Percentiles rank a stretch among this genome's conserved stretches.
Conservation (phyloP, 2,888 invertebrate species). For the Calameuta idolon region DNA sequence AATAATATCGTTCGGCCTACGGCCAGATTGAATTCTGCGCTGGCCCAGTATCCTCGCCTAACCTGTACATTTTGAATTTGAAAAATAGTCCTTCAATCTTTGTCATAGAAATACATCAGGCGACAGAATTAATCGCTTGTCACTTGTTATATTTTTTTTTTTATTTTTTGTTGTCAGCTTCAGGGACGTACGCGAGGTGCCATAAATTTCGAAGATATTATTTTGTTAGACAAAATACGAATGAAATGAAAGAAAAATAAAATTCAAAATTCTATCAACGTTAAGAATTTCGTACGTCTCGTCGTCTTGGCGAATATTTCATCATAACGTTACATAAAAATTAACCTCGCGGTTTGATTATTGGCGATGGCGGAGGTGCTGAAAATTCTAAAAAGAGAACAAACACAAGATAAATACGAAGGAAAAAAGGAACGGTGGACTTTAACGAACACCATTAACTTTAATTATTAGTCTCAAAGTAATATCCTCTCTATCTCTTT, state of each 20-base stretch:
- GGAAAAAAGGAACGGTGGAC: neutral
- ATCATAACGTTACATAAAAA: neutral
- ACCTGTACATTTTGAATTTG: neutral
- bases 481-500: neutral
- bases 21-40: neutral
- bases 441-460: neutral
- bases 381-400: neutral
- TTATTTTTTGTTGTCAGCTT: neutral
- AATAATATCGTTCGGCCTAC: neutral
- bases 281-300: neutral
- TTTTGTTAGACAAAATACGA: neutral
- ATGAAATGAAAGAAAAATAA: neutral
- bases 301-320: neutral
- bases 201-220: neutral
- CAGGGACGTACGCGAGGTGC: neutral
- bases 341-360: neutral
- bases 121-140: neutral
- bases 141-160: neutral
- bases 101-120: neutral
- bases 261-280: neutral
- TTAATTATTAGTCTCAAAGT: neutral
- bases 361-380: neutral
- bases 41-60: neutral
- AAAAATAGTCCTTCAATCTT: neutral
- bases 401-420: neutral